A percentile compares a stretch with the other conserved stretches of the same genome.
These are phyloP conservation scores for Chanos chanos DNA, from an alignment of 2,797 vertebrate genomes.

Conservation along the genomic window DNA sequence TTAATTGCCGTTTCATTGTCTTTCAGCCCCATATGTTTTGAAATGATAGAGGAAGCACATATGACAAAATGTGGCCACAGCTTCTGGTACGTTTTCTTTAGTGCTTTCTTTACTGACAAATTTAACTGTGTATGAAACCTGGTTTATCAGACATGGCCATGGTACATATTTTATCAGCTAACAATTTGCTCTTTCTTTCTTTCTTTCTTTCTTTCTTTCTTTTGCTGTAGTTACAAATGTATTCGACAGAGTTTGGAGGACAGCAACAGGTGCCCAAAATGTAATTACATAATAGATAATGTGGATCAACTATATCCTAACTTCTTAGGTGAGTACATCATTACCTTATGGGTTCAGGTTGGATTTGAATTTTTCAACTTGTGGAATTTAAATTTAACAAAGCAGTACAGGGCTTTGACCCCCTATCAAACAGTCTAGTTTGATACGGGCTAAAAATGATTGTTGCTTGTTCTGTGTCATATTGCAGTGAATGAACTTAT, in stretches of 20 bases:
- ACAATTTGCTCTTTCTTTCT: not conserved
- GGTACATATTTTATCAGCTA: too few relatives aligned
- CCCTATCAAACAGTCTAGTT: too few relatives aligned
- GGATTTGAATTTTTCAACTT: too few relatives aligned
- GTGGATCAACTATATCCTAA: conserved; percentile 98
- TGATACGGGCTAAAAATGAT: too few relatives aligned
- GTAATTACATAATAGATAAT: conserved; percentile 97
- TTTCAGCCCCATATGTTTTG: conserved; percentile 96
- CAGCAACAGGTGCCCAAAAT: conserved; percentile 98
- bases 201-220: not conserved
- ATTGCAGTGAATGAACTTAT: conserved; percentile 95
- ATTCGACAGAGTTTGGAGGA: conserved; percentile 98
- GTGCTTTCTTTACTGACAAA: not conserved
- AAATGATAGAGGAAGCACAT: conserved; percentile 98
- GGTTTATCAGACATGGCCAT: too few relatives aligned
- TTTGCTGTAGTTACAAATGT: conserved; percentile 85
- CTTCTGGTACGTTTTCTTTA: conserved; percentile 85
- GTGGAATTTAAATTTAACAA: too few relatives aligned
- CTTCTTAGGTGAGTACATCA: conserved; percentile 86
- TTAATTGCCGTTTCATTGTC: conserved; percentile 32
- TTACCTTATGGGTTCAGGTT: too few relatives aligned
- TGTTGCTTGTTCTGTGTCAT: conserved; percentile 1
- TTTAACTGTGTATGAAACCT: not conserved
- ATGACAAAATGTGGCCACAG: conserved; percentile 99
- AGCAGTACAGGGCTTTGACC: too few relatives aligned